Conservation (phyloP, 2,113 vertebrate species). For the Stigmatopora nigra region DNA sequence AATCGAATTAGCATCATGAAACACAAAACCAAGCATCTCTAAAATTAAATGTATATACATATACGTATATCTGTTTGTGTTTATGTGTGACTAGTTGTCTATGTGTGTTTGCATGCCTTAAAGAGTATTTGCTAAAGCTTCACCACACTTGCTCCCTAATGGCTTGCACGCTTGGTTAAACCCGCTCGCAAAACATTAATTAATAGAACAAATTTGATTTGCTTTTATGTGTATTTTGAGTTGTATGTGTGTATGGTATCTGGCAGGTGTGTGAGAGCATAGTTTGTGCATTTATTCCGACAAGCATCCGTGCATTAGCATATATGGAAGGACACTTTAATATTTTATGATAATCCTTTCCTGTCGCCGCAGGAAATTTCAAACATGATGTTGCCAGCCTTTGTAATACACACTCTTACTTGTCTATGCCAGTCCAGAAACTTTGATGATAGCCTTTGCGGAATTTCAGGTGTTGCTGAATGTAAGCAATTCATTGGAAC, state of each 20-base stretch:
- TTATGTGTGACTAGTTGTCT: constrained; percentile 16
- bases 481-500: too few species aligned
- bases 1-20: too few species aligned
- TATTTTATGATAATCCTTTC: constrained; percentile 47
- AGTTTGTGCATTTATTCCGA: constrained; percentile 44
- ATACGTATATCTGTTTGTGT: neutral
- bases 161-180: constrained; percentile 40
- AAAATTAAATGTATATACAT: too few species aligned
- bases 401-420: neutral
- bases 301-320: neutral
- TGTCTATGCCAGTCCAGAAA: too few species aligned
- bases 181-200: constrained; percentile 37
- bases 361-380: constrained; percentile 25
- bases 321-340: constrained; percentile 15
- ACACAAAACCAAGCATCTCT: too few species aligned
- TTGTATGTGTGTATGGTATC: neutral
- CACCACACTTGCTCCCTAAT: constrained; percentile 18
- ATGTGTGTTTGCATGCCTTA: neutral
- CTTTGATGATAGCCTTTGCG: too few species aligned
- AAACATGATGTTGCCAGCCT: constrained; percentile 6
- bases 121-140: neutral
- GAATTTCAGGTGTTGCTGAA: too few species aligned
- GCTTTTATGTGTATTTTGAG: constrained; percentile 1
- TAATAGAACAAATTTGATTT: constrained; percentile 38
- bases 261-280: constrained; percentile 5